Evolutionary conservation across 2,113 vertebrate species (phyloP).

Genomic region (Gambusia affinis): DNA sequence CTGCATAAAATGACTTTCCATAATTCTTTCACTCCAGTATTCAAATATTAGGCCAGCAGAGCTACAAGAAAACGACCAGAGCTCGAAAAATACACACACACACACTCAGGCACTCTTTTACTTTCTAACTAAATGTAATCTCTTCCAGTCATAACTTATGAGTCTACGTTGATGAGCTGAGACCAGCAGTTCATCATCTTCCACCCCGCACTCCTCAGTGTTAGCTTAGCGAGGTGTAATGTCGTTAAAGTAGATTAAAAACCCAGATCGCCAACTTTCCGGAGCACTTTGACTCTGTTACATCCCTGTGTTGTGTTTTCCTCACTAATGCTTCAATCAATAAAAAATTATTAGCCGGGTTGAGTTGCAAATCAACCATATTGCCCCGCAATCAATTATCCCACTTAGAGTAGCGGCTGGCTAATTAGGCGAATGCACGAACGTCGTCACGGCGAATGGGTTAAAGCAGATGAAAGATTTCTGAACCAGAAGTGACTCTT

Average conservation of each 20-base stretch:
- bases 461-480: slow-evolving; percentile 33
- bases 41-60: slow-evolving; percentile 6
- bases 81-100: not conserved
- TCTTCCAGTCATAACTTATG: slow-evolving; percentile 52
- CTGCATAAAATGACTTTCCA: slow-evolving; percentile 11
- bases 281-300: slow-evolving; percentile 34
- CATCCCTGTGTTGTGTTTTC: slow-evolving; percentile 46
- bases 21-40: slow-evolving; percentile 7
- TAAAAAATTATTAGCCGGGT: slow-evolving; percentile 78
- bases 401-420: slow-evolving; percentile 51
- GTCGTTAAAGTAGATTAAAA: slow-evolving; percentile 68
- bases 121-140: slow-evolving; percentile 53
- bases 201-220: slow-evolving; percentile 24
- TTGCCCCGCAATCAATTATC: slow-evolving; percentile 71
- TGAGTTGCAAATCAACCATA: slow-evolving; percentile 74
- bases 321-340: slow-evolving; percentile 73
- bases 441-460: slow-evolving; percentile 36
- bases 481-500: slow-evolving; percentile 3
- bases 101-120: slow-evolving; percentile 6
- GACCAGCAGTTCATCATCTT: slow-evolving; percentile 63
- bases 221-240: slow-evolving; percentile 63
- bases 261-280: slow-evolving; percentile 49
- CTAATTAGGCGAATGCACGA: slow-evolving; percentile 69
- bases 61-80: slow-evolving; percentile 2
- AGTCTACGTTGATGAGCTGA: slow-evolving; percentile 39